Percentiles rank a stretch among this genome's conserved stretches.
Conservation (phyloP, 2,888 invertebrate genomes). For the Clistopyga incitator region DNA sequence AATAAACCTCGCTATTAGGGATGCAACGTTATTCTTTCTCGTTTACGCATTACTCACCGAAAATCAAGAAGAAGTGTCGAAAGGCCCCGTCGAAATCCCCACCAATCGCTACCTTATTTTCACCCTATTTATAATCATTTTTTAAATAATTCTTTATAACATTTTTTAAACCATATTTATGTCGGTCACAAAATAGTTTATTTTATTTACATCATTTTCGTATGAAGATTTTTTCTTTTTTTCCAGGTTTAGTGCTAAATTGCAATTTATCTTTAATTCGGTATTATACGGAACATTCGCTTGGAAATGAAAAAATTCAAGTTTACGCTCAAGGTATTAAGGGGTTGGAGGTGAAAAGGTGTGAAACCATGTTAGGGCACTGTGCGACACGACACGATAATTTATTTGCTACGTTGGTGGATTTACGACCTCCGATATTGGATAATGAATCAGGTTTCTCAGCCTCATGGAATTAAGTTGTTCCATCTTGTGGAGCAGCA, state of each 20-base stretch:
- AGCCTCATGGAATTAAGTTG: conserved; percentile 82
- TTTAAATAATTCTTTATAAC: too few species aligned
- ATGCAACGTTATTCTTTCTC: conserved; percentile 55
- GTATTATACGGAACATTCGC: neutral
- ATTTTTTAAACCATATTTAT: too few species aligned
- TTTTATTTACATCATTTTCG: too few species aligned
- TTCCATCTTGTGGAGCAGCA: conserved; percentile 37
- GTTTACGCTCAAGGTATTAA: neutral
- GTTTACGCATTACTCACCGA: conserved; percentile 33
- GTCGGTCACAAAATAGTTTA: too few species aligned
- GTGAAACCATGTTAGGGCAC: conserved; percentile 26
- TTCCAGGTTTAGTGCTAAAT: neutral
- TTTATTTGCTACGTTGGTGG: conserved; percentile 79
- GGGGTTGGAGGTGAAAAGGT: neutral
- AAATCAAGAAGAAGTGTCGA: conserved; percentile 46
- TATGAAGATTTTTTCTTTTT: too few species aligned
- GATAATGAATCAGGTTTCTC: conserved; percentile 83
- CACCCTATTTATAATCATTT: too few species aligned
- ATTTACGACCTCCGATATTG: conserved; percentile 83
- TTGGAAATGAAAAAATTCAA: conserved; percentile 9
- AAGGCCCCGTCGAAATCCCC: conserved; percentile 55
- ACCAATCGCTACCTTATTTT: conserved; percentile 64
- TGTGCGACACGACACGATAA: conserved; percentile 74
- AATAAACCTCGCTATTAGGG: conserved; percentile 81
- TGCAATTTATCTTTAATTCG: neutral